Conservation (phyloP, 2,113 vertebrate genomes). For the Aspidoscelis tigris region DNA sequence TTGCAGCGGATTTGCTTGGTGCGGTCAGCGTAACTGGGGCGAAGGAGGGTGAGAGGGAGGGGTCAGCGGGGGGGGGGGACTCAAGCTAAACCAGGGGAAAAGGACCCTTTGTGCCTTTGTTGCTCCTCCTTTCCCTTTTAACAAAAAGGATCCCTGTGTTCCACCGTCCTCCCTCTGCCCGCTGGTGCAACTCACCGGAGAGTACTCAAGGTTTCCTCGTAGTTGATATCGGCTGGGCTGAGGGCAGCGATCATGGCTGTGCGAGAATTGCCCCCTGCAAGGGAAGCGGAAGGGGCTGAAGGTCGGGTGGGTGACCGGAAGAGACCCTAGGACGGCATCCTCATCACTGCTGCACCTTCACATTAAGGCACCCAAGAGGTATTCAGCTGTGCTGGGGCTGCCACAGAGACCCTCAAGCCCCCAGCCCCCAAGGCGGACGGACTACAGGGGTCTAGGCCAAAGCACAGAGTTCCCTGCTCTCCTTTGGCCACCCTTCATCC, state of each 20-base stretch:
- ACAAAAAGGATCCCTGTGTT: background rate
- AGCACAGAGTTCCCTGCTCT: no score
- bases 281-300: no score
- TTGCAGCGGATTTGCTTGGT: constrained; percentile 92
- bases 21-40: constrained; percentile 84
- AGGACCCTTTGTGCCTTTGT: background rate
- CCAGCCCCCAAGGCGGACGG: no score
- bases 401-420: no score
- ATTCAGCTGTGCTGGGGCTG: no score
- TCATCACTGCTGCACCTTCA: no score
- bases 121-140: background rate
- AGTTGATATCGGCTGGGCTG: constrained; percentile 90
- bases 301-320: background rate
- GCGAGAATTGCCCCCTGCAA: constrained; percentile 87
- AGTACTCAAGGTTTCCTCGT: constrained; percentile 90
- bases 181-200: constrained; percentile 65
- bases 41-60: background rate
- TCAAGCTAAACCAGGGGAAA: background rate
- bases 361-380: no score
- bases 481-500: background rate
- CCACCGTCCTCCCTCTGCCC: fast-evolving
- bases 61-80: fast-evolving
- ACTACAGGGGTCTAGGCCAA: no score
- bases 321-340: no score
- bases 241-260: constrained; percentile 91